Evolutionary conservation across 2,797 vertebrate genomes (phyloP).

Genomic region (Premnoplex brunnescens): DNA sequence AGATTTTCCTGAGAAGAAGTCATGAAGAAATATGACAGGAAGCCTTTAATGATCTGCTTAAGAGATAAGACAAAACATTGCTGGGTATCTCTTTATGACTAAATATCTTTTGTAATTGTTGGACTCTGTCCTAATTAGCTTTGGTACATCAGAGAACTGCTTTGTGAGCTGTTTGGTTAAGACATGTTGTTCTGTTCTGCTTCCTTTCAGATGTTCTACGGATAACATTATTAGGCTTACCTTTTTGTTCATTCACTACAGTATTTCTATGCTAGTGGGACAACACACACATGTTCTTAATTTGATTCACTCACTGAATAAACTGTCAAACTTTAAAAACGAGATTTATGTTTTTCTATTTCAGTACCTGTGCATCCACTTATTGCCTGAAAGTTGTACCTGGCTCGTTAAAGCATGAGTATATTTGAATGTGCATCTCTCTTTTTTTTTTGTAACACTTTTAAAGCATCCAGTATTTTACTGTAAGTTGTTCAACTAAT

Average conservation of each 20-base stretch:
- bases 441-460: not conserved
- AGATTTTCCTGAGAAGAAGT: constrained; percentile 63
- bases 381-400: not conserved
- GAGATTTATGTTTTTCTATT: not conserved
- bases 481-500: not conserved
- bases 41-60: constrained; percentile 48
- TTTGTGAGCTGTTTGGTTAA: constrained; percentile 52
- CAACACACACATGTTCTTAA: not conserved
- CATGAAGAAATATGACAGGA: constrained; percentile 53
- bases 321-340: not conserved
- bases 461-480: not conserved
- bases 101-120: constrained; percentile 63
- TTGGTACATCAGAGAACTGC: constrained; percentile 49
- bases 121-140: constrained; percentile 51
- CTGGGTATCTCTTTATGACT: constrained; percentile 49
- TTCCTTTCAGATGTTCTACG: constrained; percentile 45
- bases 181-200: constrained; percentile 60
- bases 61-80: constrained; percentile 36
- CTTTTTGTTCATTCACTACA: constrained; percentile 36
- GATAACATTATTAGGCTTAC: constrained; percentile 22
- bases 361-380: not conserved
- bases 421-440: not conserved
- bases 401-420: not conserved
- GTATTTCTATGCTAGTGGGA: not conserved
- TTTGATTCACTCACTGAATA: not conserved